Evolutionary conservation across 2,797 vertebrate species (phyloP).

Genomic region (Crenichthys baileyi): DNA sequence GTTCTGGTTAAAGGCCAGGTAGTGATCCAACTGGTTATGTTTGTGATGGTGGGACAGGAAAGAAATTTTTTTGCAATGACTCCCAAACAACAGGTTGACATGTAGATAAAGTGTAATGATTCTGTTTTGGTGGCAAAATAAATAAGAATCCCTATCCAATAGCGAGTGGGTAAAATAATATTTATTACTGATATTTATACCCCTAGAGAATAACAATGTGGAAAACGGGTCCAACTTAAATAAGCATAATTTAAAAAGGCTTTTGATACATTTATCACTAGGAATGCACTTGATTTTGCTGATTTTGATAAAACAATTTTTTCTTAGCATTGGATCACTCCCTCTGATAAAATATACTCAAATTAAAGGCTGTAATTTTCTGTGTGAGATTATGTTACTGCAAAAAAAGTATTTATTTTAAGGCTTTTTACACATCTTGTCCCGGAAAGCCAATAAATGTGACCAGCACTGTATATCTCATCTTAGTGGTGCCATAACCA

Average conservation of each 20-base stretch:
- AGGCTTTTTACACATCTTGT: not conserved
- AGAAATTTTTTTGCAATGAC: not conserved
- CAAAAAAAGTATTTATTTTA: not conserved
- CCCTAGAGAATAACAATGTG: too few species aligned
- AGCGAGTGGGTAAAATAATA: not conserved
- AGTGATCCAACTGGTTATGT: not conserved
- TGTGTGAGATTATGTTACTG: not conserved
- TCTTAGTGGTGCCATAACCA: not conserved
- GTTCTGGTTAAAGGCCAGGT: too few species aligned
- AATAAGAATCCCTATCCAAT: not conserved
- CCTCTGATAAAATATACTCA: not conserved
- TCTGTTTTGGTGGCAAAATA: not conserved
- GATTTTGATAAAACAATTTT: not conserved
- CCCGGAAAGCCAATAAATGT: not conserved
- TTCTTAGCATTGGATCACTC: not conserved
- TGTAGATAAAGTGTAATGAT: not conserved
- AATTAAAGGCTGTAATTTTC: not conserved
- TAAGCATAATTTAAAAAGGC: not conserved
- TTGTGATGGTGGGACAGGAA: not conserved
- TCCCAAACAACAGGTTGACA: not conserved
- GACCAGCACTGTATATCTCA: not conserved
- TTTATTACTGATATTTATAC: too few species aligned
- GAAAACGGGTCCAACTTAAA: not conserved
- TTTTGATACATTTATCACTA: not conserved
- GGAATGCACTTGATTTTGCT: too few species aligned